Conservation (phyloP, 2,113 vertebrate genomes). For the Potamarius usumacintae region DNA sequence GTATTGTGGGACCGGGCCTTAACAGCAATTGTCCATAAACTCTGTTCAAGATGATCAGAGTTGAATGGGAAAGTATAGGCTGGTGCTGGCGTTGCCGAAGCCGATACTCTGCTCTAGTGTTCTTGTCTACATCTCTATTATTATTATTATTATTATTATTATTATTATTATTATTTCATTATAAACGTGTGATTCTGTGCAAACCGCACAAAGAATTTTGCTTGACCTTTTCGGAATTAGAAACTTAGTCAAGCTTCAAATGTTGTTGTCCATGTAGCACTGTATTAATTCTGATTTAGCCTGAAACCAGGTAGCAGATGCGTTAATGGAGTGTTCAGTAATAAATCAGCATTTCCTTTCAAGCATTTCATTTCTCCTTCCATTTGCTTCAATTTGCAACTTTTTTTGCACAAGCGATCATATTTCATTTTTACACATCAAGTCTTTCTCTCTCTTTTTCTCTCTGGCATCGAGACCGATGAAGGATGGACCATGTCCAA, state of each 20-base stretch:
- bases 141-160: no score
- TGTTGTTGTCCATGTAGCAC: neutral
- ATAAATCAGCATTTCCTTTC: slow-evolving; percentile 1
- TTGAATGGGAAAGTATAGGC: neutral
- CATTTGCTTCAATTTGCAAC: neutral
- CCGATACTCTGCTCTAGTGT: neutral
- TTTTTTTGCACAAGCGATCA: neutral
- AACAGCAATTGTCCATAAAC: neutral
- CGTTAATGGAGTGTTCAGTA: slow-evolving; percentile 2
- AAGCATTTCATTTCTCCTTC: neutral
- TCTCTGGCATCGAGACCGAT: neutral
- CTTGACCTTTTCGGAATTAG: slow-evolving; percentile 28
- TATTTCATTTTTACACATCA: neutral
- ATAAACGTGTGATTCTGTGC: neutral
- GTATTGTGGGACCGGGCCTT: no score
- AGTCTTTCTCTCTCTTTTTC: neutral
- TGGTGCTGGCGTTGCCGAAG: neutral
- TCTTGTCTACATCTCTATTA: neutral
- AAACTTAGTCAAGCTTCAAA: slow-evolving; percentile 1
- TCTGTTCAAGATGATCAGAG: neutral
- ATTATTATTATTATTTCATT: neutral
- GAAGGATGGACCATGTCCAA: neutral
- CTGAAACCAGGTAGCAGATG: neutral
- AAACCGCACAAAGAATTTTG: slow-evolving; percentile 13
- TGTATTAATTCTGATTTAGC: slow-evolving; percentile 5